Evolutionary conservation across 2,797 vertebrate genomes (phyloP).

Genomic region (Sebastes taczanowskii): DNA sequence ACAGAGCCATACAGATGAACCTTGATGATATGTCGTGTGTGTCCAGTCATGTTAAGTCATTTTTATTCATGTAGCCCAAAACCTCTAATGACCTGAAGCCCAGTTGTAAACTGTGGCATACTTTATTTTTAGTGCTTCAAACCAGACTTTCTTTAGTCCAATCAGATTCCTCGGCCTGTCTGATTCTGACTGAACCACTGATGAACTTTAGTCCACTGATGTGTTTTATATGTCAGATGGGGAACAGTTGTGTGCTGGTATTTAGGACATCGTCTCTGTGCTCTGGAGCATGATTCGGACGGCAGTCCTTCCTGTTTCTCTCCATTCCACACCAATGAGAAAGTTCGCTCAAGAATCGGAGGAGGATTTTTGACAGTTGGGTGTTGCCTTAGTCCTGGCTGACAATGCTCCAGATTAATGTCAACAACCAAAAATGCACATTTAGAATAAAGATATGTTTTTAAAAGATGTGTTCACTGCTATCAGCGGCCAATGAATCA

Average conservation of each 20-base stretch:
- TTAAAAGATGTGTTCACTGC: neutral
- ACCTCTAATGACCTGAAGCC: neutral
- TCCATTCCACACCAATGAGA: slow-evolving; percentile 27
- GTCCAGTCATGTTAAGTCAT: neutral
- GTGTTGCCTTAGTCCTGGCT: slow-evolving; percentile 6
- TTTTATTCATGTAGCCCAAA: neutral
- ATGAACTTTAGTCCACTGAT: neutral
- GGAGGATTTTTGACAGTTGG: neutral
- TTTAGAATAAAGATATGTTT: neutral
- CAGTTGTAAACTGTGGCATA: neutral
- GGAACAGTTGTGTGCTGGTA: neutral
- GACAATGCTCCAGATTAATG: neutral
- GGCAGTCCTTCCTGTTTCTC: slow-evolving; percentile 12
- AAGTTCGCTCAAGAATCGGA: neutral
- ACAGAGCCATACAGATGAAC: neutral
- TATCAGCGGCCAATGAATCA: neutral
- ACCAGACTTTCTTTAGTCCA: neutral
- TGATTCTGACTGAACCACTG: neutral
- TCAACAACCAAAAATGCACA: neutral
- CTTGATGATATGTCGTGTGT: neutral
- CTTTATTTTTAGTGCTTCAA: neutral
- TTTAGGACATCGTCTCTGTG: neutral
- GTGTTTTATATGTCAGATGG: neutral
- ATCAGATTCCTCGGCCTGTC: neutral
- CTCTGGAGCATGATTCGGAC: neutral